Percentiles rank a stretch among this genome's conserved stretches.
Evolutionary conservation across 1,140 invertebrate species (phyloP).

Genomic region (Apolygus lucorum): DNA sequence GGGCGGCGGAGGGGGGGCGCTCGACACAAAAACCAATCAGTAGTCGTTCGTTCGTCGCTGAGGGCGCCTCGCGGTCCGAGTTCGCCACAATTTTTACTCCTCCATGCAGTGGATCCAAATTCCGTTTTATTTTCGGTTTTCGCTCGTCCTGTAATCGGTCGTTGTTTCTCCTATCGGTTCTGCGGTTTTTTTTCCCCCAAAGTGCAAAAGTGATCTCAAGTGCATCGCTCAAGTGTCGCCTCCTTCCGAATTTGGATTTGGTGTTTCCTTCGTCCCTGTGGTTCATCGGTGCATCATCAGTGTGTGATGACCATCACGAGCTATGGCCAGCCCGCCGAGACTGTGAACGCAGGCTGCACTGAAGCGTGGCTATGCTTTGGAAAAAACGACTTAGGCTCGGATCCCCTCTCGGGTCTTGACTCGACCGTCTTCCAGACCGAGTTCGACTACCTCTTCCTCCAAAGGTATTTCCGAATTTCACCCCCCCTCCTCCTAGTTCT

Average conservation of each 20-base stretch:
- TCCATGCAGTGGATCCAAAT: no score
- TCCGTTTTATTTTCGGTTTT: no score
- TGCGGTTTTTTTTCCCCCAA: no score
- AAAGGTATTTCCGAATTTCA: constrained; percentile 9
- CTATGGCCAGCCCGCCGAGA: not conserved
- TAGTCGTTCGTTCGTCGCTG: no score
- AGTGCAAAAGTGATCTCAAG: no score
- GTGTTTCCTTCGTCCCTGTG: not conserved
- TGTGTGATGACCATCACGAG: constrained; percentile 10
- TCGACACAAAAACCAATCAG: not conserved
- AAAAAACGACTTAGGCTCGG: constrained; percentile 8
- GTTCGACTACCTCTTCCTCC: constrained; percentile 9
- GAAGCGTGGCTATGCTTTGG: constrained; percentile 12
- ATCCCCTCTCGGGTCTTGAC: not conserved
- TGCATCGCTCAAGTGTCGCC: no score
- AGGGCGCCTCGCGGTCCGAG: no score
- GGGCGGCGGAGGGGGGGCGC: not conserved
- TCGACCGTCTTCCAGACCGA: constrained; percentile 7
- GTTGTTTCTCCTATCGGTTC: no score
- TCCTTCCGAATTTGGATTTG: not conserved
- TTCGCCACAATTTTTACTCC: no score
- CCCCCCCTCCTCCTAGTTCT: no score
- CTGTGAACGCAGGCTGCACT: constrained; percentile 3
- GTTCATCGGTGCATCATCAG: no score
- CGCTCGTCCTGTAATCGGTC: no score